These are phyloP conservation scores for Nothura maculosa DNA, from an alignment of 2,797 vertebrate species.

Conservation along the genomic window DNA sequence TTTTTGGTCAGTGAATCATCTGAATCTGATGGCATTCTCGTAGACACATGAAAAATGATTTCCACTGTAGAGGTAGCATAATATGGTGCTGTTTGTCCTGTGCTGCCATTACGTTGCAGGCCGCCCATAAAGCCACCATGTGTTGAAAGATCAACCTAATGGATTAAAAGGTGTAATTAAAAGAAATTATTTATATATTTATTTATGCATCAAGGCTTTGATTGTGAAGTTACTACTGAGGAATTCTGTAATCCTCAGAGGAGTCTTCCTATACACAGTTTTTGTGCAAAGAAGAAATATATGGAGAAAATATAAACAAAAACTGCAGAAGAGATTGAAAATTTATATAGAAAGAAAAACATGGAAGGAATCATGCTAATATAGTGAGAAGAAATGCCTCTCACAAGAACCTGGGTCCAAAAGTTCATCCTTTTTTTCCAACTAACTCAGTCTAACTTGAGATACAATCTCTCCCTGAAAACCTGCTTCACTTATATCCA, in stretches of 20 bases:
- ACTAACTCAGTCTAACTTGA: not conserved
- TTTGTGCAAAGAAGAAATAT: not conserved
- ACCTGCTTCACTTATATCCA: not conserved
- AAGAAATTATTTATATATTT: accelerated
- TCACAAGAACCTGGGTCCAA: not conserved
- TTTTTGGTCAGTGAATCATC: conserved; percentile 97
- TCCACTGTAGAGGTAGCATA: conserved; percentile 97
- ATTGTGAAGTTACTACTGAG: not conserved
- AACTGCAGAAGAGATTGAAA: not conserved
- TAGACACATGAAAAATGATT: conserved; percentile 98
- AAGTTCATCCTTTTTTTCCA: not conserved
- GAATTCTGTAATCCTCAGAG: not conserved
- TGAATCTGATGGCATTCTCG: conserved; percentile 95
- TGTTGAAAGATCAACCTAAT: conserved; percentile 93
- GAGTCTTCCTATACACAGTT: not conserved
- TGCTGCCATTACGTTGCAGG: conserved; percentile 97
- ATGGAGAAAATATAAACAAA: not conserved
- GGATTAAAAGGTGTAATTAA: not conserved
- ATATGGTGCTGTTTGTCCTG: conserved; percentile 95
- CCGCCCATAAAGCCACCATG: conserved; percentile 99
- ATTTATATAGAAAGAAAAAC: not conserved
- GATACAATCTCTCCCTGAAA: not conserved
- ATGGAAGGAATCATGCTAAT: not conserved
- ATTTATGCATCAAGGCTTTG: not conserved
- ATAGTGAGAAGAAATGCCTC: not conserved